Conservation (phyloP, 2,797 vertebrate genomes). For the Vireo griseus region DNA sequence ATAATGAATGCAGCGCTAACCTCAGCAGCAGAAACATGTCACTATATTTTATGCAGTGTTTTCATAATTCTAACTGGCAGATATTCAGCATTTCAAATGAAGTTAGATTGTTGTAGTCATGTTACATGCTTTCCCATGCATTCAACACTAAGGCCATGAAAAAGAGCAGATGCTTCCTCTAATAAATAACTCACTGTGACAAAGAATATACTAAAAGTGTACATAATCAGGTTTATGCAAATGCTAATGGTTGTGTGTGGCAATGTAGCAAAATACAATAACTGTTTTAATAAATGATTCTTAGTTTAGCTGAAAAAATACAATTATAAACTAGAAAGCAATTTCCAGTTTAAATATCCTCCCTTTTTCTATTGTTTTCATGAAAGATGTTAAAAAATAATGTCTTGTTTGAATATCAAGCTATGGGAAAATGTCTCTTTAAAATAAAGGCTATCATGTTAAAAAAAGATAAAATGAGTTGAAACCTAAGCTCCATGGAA, state of each 20-base stretch:
- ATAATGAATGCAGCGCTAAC: background rate
- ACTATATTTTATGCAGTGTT: slow-evolving; percentile 1
- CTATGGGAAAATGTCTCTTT: background rate
- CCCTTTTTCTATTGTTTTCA: background rate
- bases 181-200: background rate
- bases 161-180: background rate
- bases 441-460: background rate
- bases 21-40: background rate
- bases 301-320: slow-evolving; percentile 25
- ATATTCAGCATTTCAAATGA: slow-evolving; percentile 33
- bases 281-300: slow-evolving; percentile 24
- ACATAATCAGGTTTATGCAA: slow-evolving; percentile 18
- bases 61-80: slow-evolving; percentile 30
- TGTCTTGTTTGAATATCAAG: background rate
- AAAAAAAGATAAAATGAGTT: background rate
- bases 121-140: slow-evolving; percentile 2
- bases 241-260: background rate
- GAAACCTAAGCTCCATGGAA: slow-evolving; percentile 18
- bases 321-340: slow-evolving; percentile 5
- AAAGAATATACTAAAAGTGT: slow-evolving; percentile 32
- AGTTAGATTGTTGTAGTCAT: slow-evolving; percentile 14
- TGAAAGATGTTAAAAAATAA: background rate
- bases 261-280: background rate
- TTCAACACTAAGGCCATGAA: background rate
- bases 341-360: slow-evolving; percentile 10